Evolutionary conservation across 2,888 invertebrate genomes (phyloP), one percentile per base, ranked within the genome.

Genomic region (Smittia aterrima): DNA sequence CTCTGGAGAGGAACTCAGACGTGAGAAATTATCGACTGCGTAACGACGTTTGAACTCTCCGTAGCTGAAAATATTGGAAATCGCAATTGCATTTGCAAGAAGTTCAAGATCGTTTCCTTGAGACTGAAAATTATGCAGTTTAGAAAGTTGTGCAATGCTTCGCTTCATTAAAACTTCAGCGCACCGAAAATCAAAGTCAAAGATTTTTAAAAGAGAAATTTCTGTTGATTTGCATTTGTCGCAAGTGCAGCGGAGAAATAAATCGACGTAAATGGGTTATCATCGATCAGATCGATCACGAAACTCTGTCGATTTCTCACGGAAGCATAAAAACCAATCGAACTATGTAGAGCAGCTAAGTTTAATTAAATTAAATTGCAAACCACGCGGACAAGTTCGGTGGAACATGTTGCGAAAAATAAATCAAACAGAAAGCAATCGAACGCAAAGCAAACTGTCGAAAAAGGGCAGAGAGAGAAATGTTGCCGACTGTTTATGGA

Each of bases 101-200:
- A 47, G 47, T 47, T 47, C 47, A 47, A 47, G 47, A 47, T n/a
- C 47, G 47, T 47, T 47, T 47, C 47, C 13, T n/a, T 47, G 47
- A 32, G 32, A 32, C 32, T 32, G 32, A 32, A n/a, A 32, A 32
- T 32, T 32, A 32, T 32, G 32, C 32, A 32, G 32, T 32, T 32
- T 32, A 32, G 32, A 32, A 32, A 32, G 32, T 32, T 32, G 32
- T 32, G 32, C 32, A 32, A 32, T 32, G 32, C 32, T 32, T 6
- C 32, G 32, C 4, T 6, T 32, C 32, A 32, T 32, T 32, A 32
- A 32, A 32, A 32, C 32, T 32, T 32, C 9, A 9, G 32, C 32
- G 32, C 32, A 32, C 32, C 3, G 32, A 32, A 32, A 32, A 32
- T 32, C 32, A 32, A 32, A 32, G 32, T 32, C 32, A 32, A 32